Evolutionary conservation across 2,113 vertebrate genomes (phyloP).

Genomic region (Pseudorasbora parva): DNA sequence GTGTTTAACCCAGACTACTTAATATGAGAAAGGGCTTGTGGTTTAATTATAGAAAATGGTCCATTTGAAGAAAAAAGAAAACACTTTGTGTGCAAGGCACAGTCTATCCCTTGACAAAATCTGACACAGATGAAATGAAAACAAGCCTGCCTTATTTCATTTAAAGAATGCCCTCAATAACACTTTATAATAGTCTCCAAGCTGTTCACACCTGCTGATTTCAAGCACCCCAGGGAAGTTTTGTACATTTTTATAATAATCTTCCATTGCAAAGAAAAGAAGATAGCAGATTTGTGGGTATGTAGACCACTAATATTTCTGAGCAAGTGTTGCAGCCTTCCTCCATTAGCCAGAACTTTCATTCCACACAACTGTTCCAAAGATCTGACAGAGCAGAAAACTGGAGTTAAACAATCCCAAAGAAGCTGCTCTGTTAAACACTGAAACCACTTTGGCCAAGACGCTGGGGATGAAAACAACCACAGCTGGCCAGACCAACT

Average conservation of each 20-base stretch:
- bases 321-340: slow-evolving; percentile 54
- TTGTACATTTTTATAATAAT: not conserved
- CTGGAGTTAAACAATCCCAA: slow-evolving; percentile 53
- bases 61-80: slow-evolving; percentile 53
- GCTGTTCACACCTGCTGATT: slow-evolving; percentile 35
- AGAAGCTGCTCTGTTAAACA: slow-evolving; percentile 51
- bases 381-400: slow-evolving; percentile 53
- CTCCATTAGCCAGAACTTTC: slow-evolving; percentile 56
- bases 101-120: slow-evolving; percentile 46
- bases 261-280: slow-evolving; percentile 10
- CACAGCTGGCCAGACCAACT: slow-evolving; percentile 47
- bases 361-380: slow-evolving; percentile 57
- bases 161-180: slow-evolving; percentile 38
- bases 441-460: slow-evolving; percentile 45
- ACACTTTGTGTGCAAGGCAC: slow-evolving; percentile 41
- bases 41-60: slow-evolving; percentile 57
- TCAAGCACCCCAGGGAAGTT: slow-evolving; percentile 4
- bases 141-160: slow-evolving; percentile 35
- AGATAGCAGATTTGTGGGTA: slow-evolving; percentile 53
- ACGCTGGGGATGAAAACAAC: slow-evolving; percentile 44
- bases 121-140: slow-evolving; percentile 50
- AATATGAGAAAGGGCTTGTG: slow-evolving; percentile 52
- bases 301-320: slow-evolving; percentile 52
- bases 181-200: slow-evolving; percentile 28
- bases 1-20: slow-evolving; percentile 28